These are phyloP conservation scores for Ophiodon elongatus DNA, from an alignment of 2,113 vertebrate species.

Conservation along the genomic window DNA sequence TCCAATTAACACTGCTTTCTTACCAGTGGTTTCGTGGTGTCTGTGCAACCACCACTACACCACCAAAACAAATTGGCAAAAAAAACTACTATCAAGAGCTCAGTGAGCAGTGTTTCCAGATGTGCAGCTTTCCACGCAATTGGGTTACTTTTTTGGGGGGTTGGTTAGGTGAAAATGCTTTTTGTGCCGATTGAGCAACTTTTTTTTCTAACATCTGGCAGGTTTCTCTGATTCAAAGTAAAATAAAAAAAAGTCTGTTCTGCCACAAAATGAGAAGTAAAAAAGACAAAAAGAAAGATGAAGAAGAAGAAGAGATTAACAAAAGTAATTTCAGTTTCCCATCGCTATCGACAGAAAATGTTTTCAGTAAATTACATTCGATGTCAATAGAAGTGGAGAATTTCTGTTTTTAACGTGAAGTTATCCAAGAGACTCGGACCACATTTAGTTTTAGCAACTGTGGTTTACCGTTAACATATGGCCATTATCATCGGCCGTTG, in stretches of 20 bases:
- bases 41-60: neutral
- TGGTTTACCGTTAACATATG: no score
- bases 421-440: no score
- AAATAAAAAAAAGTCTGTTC: no score
- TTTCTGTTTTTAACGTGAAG: no score
- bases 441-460: no score
- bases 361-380: neutral
- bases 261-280: no score
- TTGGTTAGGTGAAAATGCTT: neutral
- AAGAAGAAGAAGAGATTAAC: no score
- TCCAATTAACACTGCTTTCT: constrained; percentile 43
- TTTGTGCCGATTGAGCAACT: neutral
- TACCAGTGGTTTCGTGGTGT: neutral
- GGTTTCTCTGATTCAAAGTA: neutral
- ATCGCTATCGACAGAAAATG: neutral
- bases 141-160: neutral
- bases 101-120: neutral
- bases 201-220: neutral
- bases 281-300: no score
- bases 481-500: neutral
- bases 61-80: neutral
- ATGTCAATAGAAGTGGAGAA: no score
- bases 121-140: neutral
- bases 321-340: neutral
- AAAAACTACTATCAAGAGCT: neutral